Percentiles rank a stretch among this genome's conserved stretches.
phyloP scores from a whole-genome alignment of 2,797 vertebrate species.

The Cirrhinus mrigala region DNA sequence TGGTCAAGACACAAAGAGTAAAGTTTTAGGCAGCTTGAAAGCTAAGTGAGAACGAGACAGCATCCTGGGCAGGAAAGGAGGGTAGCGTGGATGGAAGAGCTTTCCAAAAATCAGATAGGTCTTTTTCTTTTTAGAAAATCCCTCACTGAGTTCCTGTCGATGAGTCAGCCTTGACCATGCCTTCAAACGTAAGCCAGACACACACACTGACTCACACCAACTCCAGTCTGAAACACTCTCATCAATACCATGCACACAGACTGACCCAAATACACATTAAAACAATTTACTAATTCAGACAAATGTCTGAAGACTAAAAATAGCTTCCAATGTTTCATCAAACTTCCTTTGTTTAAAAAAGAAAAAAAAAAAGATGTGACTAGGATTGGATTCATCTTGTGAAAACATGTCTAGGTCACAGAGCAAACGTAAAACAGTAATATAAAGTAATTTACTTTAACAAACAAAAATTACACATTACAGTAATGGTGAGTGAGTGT shows the following conservation, averaged over 20 bases:
- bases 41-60: constrained; percentile 22
- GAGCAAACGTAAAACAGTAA: background rate
- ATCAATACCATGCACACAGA: constrained; percentile 16
- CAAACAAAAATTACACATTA: background rate
- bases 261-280: constrained; percentile 12
- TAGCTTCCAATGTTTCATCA: background rate
- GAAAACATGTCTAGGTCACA: background rate
- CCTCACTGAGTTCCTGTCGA: constrained; percentile 66
- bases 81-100: constrained; percentile 67
- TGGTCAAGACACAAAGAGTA: background rate
- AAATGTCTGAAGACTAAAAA: background rate
- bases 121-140: constrained; percentile 76
- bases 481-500: background rate
- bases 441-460: background rate
- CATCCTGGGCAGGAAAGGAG: constrained; percentile 41
- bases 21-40: constrained; percentile 13
- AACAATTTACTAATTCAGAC: background rate
- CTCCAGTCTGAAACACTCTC: constrained; percentile 38
- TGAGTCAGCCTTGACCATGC: constrained; percentile 72
- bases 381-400: background rate
- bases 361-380: background rate
- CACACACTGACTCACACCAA: constrained; percentile 65
- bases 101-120: constrained; percentile 58
- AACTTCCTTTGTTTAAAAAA: background rate
- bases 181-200: constrained; percentile 60